Conservation (phyloP, 2,797 vertebrate species). For the Ctenochaetus hawaiiensis region DNA sequence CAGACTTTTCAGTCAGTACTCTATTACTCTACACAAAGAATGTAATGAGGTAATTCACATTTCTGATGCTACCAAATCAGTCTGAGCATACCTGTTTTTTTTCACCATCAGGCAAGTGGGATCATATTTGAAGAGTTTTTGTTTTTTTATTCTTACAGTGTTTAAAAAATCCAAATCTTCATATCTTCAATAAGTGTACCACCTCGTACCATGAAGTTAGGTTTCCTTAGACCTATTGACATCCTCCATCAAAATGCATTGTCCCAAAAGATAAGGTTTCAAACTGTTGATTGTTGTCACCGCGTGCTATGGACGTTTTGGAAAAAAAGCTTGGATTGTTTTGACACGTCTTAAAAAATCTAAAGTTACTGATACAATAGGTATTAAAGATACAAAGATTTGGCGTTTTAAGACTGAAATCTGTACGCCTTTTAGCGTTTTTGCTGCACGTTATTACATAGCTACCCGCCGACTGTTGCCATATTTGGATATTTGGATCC, state of each 20-base stretch:
- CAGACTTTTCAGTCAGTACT: neutral
- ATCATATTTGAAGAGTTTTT: neutral
- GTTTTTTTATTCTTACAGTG: too few relatives aligned
- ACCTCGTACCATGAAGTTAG: neutral
- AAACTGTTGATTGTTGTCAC: slow-evolving; percentile 10
- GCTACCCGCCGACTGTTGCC: slow-evolving; percentile 38
- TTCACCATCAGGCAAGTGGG: neutral
- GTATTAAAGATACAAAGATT: neutral
- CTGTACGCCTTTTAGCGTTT: neutral
- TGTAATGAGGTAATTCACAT: neutral
- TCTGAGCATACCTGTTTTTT: neutral
- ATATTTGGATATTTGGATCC: slow-evolving; percentile 58
- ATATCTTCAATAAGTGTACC: too few relatives aligned
- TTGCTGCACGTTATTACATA: slow-evolving; percentile 14
- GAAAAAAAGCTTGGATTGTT: neutral
- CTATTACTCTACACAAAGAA: neutral
- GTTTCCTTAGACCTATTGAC: neutral
- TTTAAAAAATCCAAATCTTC: neutral
- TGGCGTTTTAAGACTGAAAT: neutral
- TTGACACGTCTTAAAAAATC: neutral
- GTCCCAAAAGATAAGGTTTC: neutral
- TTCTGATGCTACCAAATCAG: neutral
- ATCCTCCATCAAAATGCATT: neutral
- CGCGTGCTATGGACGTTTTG: neutral
- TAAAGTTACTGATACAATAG: neutral